phyloP scores from a whole-genome alignment of 1,140 invertebrate genomes.

The Aradophagus sp. region DNA sequence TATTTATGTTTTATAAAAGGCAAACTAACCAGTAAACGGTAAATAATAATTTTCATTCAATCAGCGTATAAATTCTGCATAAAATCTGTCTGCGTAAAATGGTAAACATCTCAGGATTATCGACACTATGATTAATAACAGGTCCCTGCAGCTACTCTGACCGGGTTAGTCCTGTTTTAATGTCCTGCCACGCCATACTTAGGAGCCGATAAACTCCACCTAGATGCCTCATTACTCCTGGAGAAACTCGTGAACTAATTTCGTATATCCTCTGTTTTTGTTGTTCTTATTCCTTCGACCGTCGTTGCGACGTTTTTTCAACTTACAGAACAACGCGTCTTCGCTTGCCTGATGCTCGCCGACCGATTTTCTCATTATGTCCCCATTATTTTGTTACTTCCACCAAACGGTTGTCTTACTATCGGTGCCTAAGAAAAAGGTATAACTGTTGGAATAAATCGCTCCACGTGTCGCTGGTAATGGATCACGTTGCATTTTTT shows the following conservation, averaged over 20 bases:
- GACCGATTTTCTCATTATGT: background rate
- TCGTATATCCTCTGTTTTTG: constrained; percentile 12
- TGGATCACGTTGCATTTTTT: constrained; percentile 8
- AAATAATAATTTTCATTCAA: too few species aligned
- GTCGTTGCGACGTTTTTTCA: constrained; percentile 9
- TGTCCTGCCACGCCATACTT: constrained; percentile 14
- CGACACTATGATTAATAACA: too few species aligned
- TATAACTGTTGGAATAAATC: constrained; percentile 1
- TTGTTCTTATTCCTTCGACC: constrained; percentile 21
- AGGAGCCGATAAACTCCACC: constrained; percentile 23
- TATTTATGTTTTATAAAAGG: too few species aligned
- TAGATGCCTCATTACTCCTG: constrained; percentile 18
- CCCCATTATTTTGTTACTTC: background rate
- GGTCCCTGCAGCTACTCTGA: too few species aligned
- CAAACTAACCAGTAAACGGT: too few species aligned
- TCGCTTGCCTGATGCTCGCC: background rate
- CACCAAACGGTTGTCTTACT: background rate
- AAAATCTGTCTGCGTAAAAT: too few species aligned
- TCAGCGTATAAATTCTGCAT: too few species aligned
- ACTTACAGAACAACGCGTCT: background rate
- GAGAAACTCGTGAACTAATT: constrained; percentile 37
- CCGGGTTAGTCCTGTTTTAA: constrained; percentile 20
- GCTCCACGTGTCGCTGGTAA: background rate
- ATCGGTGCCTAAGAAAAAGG: background rate
- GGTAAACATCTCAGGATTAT: too few species aligned